Base-by-base conservation (phyloP, 2,888 invertebrate species). In the Homarus gammarus region DNA sequence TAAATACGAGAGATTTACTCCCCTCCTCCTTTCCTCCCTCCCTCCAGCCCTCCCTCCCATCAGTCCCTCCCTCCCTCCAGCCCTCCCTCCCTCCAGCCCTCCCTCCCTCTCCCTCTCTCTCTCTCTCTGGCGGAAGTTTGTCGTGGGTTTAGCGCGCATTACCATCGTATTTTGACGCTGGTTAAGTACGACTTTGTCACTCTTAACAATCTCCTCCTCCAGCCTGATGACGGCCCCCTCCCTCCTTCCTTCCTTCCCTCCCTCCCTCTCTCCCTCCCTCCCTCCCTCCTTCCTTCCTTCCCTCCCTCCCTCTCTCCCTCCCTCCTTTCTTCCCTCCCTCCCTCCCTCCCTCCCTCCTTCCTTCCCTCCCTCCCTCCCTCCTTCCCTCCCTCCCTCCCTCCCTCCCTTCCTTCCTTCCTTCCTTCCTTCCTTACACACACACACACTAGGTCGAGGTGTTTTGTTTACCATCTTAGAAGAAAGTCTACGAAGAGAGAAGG, bases 111-210 rank as follows among this genome's bases (percentile, higher is more conserved):
- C 56, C 22, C 38, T 36, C 73, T 18, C 73, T 73, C 36, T 38
- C 73, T 38, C 18, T 15, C 73, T n/a, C n/a, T 10, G 38, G 73
- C 61, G 75, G 84, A 75, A 84, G 75, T 73, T 84, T 84, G 56
- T 73, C 40, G 27, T 36, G 61, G 75, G 73, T 61, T 84, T 84
- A 84, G 56, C 51, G 38, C 33, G 84, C 61, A 73, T 75, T 84
- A 84, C 73, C 75, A 84, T 75, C 61, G 84, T 84, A 84, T 84
- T 84, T 84, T 75, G 84, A 84, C 84, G 75, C 84, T 75, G 56
- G 84, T 84, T 56, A 83, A 75, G 73, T 56, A 56, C 51, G 49
- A 36, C 75, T 56, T 72, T 61, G 61, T 84, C 75, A 84, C 75
- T 73, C 49, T 38, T 68, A 84, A 75, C 75, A 84, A 75, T 84